phyloP scores from a whole-genome alignment of 2,797 vertebrate genomes.

The Serranus cabrilla region DNA sequence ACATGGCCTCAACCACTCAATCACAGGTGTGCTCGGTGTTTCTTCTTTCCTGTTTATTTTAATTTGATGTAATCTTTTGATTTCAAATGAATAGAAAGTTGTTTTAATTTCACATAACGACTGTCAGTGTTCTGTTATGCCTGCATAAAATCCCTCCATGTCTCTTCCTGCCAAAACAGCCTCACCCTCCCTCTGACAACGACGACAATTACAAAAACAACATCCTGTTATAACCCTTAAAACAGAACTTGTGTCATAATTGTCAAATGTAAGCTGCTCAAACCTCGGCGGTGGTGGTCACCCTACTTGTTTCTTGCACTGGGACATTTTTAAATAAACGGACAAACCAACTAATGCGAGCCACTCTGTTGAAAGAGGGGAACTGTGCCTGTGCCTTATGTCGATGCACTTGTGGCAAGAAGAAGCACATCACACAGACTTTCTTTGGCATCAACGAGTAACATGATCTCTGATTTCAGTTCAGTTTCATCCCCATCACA shows the following conservation, averaged over 20 bases:
- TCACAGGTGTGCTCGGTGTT: neutral
- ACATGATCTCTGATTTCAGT: conserved; percentile 82
- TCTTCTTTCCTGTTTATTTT: neutral
- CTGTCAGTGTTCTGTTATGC: conserved; percentile 15
- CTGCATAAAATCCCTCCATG: neutral
- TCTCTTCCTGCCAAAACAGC: conserved; percentile 3
- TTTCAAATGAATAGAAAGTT: conserved; percentile 14
- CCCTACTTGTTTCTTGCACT: conserved; percentile 90
- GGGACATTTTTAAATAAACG: conserved; percentile 76
- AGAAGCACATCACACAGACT: conserved; percentile 95
- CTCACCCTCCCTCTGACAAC: neutral
- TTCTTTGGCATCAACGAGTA: conserved; percentile 69
- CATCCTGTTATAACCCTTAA: neutral
- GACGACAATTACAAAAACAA: neutral
- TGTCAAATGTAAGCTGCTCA: conserved; percentile 18
- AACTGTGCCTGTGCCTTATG: conserved; percentile 98
- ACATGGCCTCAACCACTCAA: conserved; percentile 1
- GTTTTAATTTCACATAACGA: conserved; percentile 13
- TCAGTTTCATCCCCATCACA: conserved; percentile 67
- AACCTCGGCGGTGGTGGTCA: conserved; percentile 80
- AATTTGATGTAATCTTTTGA: neutral
- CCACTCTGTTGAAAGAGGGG: conserved; percentile 94
- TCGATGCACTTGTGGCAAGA: conserved; percentile 98
- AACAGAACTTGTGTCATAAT: neutral
- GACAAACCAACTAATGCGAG: conserved; percentile 60